phyloP scores from a whole-genome alignment of 2,888 invertebrate species.

The Melipona beecheii region DNA sequence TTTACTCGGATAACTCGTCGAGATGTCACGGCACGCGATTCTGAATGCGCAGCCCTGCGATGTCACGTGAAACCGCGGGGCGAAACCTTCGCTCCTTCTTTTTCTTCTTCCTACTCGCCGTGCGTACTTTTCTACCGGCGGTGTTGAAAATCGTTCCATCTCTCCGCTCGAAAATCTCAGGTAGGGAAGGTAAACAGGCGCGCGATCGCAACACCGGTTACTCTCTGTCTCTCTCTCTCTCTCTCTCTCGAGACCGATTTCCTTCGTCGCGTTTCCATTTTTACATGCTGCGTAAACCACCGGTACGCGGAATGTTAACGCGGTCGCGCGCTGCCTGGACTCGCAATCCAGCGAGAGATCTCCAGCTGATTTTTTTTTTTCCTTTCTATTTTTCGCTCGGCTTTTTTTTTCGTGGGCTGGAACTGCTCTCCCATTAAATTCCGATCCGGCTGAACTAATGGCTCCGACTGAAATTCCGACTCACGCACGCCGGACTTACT shows the following conservation, averaged over 20 bases:
- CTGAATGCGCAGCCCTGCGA: slow-evolving; percentile 5
- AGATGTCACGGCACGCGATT: slow-evolving; percentile 56
- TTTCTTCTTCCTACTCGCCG: too few species aligned
- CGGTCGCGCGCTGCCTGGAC: background rate
- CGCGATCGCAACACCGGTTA: background rate
- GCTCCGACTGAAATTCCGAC: background rate
- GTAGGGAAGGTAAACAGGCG: background rate
- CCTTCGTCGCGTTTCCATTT: background rate
- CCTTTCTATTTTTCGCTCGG: background rate
- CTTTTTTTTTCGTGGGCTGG: too few species aligned
- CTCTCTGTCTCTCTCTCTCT: background rate
- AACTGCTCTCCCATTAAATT: background rate
- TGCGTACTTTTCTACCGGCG: background rate
- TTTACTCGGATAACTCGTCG: slow-evolving; percentile 51
- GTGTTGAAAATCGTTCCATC: slow-evolving; percentile 6
- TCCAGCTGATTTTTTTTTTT: background rate
- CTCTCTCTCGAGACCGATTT: background rate
- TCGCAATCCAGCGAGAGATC: background rate
- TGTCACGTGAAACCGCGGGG: slow-evolving; percentile 7
- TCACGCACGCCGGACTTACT: background rate
- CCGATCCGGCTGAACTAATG: background rate
- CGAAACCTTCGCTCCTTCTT: background rate
- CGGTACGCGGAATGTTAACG: background rate
- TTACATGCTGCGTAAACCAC: background rate
- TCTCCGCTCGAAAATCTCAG: background rate